These are phyloP conservation scores for Lithodes maja DNA, from an alignment of 2,888 invertebrate species.

Conservation along the genomic window DNA sequence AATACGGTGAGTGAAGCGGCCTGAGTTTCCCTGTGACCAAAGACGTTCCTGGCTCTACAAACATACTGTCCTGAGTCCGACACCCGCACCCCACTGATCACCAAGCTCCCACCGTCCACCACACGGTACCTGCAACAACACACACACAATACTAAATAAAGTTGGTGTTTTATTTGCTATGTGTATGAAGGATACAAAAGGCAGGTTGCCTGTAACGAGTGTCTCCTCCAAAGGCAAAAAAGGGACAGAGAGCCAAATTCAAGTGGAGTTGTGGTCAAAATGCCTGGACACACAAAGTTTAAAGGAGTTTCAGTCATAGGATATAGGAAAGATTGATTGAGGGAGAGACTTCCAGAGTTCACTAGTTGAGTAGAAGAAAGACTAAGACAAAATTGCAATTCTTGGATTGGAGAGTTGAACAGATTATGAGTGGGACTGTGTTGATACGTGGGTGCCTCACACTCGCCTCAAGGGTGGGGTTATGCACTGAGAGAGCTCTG, in stretches of 20 bases:
- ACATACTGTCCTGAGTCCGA: slow-evolving; percentile 93
- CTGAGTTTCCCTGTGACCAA: slow-evolving; percentile 86
- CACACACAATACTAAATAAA: neutral
- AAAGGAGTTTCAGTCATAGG: no score
- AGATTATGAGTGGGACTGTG: no score
- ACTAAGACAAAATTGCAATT: no score
- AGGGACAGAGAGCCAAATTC: neutral
- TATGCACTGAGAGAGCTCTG: no score
- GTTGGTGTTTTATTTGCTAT: neutral
- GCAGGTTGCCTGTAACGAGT: neutral
- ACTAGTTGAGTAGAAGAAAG: no score
- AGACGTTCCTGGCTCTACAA: slow-evolving; percentile 90
- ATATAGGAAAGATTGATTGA: no score
- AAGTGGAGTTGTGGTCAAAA: neutral
- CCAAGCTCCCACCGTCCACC: slow-evolving; percentile 91
- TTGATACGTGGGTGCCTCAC: no score
- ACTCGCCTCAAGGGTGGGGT: no score
- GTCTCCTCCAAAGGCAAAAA: neutral
- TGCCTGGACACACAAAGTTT: neutral
- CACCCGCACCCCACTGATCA: slow-evolving; percentile 91
- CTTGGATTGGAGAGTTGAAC: no score
- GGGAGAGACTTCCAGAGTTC: no score
- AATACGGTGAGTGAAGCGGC: slow-evolving; percentile 90
- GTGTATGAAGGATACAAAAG: neutral
- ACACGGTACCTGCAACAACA: slow-evolving; percentile 78